Conservation (phyloP, 2,797 vertebrate genomes). For the Myiothlypis coronata region DNA sequence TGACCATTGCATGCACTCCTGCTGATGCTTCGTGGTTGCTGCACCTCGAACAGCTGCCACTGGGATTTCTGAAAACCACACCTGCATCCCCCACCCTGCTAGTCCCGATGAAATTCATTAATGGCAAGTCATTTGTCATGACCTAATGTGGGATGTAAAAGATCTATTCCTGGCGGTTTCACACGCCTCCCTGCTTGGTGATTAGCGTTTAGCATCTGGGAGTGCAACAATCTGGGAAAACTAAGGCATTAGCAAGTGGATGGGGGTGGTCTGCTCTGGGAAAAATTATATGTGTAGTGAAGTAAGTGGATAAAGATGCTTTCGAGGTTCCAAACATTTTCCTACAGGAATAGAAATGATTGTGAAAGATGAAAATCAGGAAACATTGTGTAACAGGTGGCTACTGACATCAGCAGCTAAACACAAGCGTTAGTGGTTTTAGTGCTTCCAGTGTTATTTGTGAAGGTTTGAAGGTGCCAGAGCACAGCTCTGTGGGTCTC, state of each 20-base stretch:
- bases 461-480: background rate
- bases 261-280: background rate
- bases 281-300: background rate
- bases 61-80: background rate
- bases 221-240: background rate
- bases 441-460: background rate
- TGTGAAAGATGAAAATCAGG: background rate
- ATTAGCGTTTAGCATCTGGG: conserved; percentile 4
- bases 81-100: background rate
- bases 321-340: background rate
- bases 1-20: background rate
- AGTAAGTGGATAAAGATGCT: conserved; percentile 16
- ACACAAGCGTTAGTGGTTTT: background rate
- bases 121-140: background rate
- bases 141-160: background rate
- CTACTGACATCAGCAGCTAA: background rate
- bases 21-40: background rate
- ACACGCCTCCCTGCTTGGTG: background rate
- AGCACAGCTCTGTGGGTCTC: background rate
- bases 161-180: background rate
- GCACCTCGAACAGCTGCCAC: background rate
- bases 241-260: background rate
- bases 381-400: background rate
- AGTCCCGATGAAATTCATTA: background rate
- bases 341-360: background rate